Percentiles rank a stretch among this genome's conserved stretches.
Evolutionary conservation across 2,113 vertebrate species (phyloP).

Genomic region (Gymnorhina tibicen): DNA sequence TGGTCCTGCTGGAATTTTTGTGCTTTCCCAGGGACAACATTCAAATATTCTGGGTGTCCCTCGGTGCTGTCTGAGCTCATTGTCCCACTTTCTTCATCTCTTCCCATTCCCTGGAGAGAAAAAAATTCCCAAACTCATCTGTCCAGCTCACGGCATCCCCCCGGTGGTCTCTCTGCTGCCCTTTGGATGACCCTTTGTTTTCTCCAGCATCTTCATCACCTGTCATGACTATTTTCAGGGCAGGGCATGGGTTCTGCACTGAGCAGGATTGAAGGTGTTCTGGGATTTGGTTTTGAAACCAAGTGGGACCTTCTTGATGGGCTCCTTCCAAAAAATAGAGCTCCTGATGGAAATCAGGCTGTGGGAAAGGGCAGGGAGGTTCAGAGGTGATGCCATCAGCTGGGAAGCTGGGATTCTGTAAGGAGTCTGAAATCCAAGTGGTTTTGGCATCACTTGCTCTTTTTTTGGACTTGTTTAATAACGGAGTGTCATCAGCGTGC

Average conservation of each 20-base stretch:
- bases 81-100: not conserved
- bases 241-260: too few species aligned
- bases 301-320: not conserved
- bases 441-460: not conserved
- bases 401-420: not conserved
- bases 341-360: not conserved
- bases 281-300: not conserved
- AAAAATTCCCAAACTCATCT: not conserved
- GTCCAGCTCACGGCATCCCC: fast-evolving
- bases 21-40: not conserved
- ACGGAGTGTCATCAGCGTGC: not conserved
- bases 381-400: not conserved
- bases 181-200: not conserved
- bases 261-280: not conserved
- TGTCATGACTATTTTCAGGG: not conserved
- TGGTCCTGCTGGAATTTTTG: not conserved
- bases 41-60: not conserved
- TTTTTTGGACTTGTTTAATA: not conserved
- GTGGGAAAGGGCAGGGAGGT: not conserved
- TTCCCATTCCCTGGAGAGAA: not conserved
- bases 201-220: not conserved
- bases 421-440: not conserved
- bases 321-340: not conserved
- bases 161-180: not conserved
- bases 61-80: fast-evolving